Percentiles rank a stretch among this genome's conserved stretches.
Conservation (phyloP, 2,113 vertebrate genomes). For the Propithecus coquereli region DNA sequence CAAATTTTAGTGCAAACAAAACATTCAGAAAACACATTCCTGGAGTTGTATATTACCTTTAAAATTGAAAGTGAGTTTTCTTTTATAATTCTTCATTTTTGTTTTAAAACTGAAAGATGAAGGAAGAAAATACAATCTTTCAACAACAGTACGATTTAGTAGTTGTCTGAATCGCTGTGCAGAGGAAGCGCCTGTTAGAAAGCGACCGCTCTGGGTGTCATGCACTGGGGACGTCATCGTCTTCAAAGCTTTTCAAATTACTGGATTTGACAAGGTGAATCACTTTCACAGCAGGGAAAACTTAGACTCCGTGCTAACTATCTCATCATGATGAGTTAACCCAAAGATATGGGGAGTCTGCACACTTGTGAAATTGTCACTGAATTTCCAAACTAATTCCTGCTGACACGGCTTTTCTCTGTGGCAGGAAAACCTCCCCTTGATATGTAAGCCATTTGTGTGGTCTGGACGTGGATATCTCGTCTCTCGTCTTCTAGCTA, state of each 20-base stretch:
- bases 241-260: background rate
- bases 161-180: background rate
- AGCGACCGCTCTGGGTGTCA: background rate
- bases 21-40: background rate
- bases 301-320: background rate
- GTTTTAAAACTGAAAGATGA: background rate
- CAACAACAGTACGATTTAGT: too few species aligned
- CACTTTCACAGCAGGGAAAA: background rate
- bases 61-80: background rate
- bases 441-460: background rate
- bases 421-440: background rate
- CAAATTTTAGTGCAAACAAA: background rate
- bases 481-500: background rate
- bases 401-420: background rate
- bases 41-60: background rate
- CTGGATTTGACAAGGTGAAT: conserved; percentile 1
- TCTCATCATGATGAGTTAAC: background rate
- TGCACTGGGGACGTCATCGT: background rate
- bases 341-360: background rate
- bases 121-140: background rate
- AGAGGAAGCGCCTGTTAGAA: background rate
- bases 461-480: background rate
- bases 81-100: background rate
- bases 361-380: conserved; percentile 35
- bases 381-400: conserved; percentile 16